Evolutionary conservation across 1,140 invertebrate species (phyloP), one percentile per base, ranked within the genome.

Genomic region (Elymnias hypermnestra): DNA sequence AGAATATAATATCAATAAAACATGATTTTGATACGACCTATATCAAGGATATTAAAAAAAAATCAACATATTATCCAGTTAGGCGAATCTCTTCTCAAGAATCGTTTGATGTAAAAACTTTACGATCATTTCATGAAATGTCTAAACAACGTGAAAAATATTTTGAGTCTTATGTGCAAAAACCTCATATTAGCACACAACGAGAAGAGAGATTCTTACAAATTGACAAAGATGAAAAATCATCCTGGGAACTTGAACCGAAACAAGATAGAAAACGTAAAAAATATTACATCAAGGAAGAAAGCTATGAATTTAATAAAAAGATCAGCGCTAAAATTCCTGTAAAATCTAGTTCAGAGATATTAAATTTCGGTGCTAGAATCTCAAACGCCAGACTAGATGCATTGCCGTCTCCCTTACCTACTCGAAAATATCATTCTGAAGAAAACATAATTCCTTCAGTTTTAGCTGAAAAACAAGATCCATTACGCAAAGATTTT

Each of bases 401-500:
- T 9, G 10, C 23, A 8, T 9, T 26, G n/a, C 7, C 9, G 3
- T 26, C 23, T 9, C 23, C 23, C 10, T 5, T 5, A 5, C 10
- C 9, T 33, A 12, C 12, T 15, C 3, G 10, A 10, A 33, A 15
- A 15, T 14, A 15, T 33, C 6, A 9, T 3, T 26, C 25, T 9
- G 25, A 26, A n/a, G n/a, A 26, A 26, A 7, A 12, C n/a, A 15
- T 15, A 13, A 1, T 1, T 12, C 12, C 8, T 33, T 15, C 29
- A 2, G 7, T 33, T 33, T 14, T 33, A 33, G 6, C n/a, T 15
- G 15, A 14, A 15, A 15, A 1, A 3, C 3, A 41, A 39, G 15
- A 18, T 22, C 14, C 10, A n/a, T 15, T 39, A 19, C 19, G 19
- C 1, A 31, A 51, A 36, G 46, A 48, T 28, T 73, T 76, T 50